Conservation (phyloP, 2,113 vertebrate species). For the Hippoglossus stenolepis region DNA sequence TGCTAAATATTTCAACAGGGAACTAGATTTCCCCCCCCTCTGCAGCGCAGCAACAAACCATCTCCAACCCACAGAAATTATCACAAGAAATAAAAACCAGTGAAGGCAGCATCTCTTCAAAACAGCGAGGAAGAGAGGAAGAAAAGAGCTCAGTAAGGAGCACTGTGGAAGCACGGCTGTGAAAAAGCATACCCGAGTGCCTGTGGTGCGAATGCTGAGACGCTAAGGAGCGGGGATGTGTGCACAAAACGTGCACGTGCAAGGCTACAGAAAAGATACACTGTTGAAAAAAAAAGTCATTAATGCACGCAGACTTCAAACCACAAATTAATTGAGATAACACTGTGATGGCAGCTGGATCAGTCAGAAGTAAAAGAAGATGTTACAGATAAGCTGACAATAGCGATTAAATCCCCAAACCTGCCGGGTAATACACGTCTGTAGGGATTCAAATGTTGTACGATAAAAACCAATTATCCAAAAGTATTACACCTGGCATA, state of each 20-base stretch:
- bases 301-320: not conserved
- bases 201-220: conserved; percentile 8
- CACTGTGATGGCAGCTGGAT: not conserved
- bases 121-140: conserved; percentile 21
- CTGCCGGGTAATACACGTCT: no score
- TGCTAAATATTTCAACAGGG: conserved; percentile 71
- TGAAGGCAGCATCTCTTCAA: conserved; percentile 23
- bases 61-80: conserved; percentile 48
- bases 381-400: not conserved
- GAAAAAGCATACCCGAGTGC: conserved; percentile 15
- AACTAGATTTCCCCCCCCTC: conserved; percentile 52
- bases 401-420: no score
- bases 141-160: conserved; percentile 14
- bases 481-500: no score
- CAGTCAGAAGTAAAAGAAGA: not conserved
- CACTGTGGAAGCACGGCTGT: conserved; percentile 16
- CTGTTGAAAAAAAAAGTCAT: no score
- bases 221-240: not conserved
- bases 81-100: conserved; percentile 31
- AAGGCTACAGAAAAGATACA: no score
- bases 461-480: no score
- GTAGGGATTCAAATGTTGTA: no score
- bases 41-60: conserved; percentile 52
- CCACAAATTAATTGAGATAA: not conserved
- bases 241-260: not conserved